Base-by-base conservation (phyloP, 2,888 invertebrate species). In the Plagodis pulveraria region DNA sequence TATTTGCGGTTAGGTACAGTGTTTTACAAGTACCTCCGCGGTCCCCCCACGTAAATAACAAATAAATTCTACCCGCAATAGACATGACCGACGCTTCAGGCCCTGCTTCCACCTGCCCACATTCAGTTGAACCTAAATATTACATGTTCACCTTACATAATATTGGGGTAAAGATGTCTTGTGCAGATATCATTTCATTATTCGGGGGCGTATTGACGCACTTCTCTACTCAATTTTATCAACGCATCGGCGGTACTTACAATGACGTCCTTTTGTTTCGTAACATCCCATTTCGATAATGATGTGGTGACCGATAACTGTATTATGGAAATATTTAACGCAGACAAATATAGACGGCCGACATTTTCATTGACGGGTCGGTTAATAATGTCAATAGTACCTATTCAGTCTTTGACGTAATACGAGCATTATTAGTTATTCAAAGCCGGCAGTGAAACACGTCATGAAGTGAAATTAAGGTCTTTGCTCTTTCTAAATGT, bases 251-350 rank as follows among this genome's bases (percentile, higher is more conserved):
- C 22, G 72, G 65, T 74, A 4, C 72, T 74, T 73, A 66, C 69
- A 69, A 78, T 86, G 86, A 86, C 87, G 86, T 83, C 74, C 70
- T 70, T 63, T 62, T 62, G 75, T 81, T 83, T 81, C 80, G 76
- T 86, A 86, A 89, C 78, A 77, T 77, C 74, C 75, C 76, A 83
- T 83, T 84, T 80, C 83, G 82, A 86, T 86, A 84, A 82, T 80
- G 82, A 72, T 74, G 67, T 80, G 82, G 72, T 74, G 67, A 57
- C 69, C 71, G 84, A 84, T 84, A 84, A 83, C 80, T 77, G 79
- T 76, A 77, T 71, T 69, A 70, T 59, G 72, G 65, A 72, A 72
- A 64, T 57, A 71, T 77, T 74, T 67, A 72, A 72, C 65, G 63
- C 22, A 63, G 60, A 74, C 68, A 72, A 76, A 84, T 79, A 84